Conservation (phyloP, 2,888 invertebrate species). For the Hermaeophaga mercurialis region DNA sequence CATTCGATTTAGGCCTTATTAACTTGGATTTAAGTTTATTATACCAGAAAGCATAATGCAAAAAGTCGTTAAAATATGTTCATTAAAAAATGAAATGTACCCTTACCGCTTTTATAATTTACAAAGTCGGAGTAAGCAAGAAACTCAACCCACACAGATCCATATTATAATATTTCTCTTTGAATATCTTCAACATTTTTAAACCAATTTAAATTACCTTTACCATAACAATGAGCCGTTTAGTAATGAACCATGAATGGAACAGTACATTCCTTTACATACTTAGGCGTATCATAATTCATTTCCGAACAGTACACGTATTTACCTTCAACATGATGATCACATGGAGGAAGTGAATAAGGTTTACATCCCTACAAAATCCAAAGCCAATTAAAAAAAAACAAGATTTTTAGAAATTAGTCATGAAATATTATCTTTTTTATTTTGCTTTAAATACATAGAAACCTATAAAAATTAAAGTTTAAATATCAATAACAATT, state of each 20-base stretch:
- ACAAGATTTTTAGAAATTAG: too few species aligned
- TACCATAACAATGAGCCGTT: background rate
- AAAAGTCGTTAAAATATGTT: too few species aligned
- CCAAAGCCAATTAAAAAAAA: too few species aligned
- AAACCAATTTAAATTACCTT: background rate
- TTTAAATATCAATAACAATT: background rate
- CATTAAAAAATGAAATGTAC: too few species aligned
- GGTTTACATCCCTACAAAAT: slow-evolving; percentile 33
- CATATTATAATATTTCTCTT: background rate
- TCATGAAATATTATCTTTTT: too few species aligned
- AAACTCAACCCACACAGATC: slow-evolving; percentile 60
- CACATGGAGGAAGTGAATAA: slow-evolving; percentile 32
- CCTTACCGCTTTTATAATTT: too few species aligned
- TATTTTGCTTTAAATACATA: too few species aligned
- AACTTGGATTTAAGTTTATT: too few species aligned
- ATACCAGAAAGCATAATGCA: too few species aligned
- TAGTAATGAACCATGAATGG: slow-evolving; percentile 48
- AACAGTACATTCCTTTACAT: slow-evolving; percentile 16
- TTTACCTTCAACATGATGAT: slow-evolving; percentile 22
- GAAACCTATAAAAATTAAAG: too few species aligned
- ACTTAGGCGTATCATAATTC: slow-evolving; percentile 12
- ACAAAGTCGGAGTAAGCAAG: slow-evolving; percentile 49
- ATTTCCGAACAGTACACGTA: slow-evolving; percentile 12
- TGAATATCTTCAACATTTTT: background rate
- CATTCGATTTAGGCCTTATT: too few species aligned